A percentile compares a stretch with the other conserved stretches of the same genome.
Evolutionary conservation across 2,888 invertebrate genomes (phyloP).

Genomic region (Sthenelais limicola): DNA sequence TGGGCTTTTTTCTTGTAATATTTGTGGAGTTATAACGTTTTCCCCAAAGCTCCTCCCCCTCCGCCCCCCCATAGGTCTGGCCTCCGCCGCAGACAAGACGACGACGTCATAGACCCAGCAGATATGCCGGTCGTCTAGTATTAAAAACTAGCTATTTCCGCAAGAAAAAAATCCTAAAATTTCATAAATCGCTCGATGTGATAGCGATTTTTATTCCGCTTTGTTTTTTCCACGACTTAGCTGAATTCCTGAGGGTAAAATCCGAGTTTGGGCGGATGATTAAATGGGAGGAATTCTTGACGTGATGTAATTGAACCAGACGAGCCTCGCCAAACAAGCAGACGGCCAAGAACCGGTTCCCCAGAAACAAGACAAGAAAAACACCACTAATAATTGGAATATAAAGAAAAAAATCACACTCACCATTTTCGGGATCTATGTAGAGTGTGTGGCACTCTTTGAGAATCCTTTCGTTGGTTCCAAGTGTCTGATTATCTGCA

Average conservation of each 20-base stretch:
- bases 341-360: conserved; percentile 29
- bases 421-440: conserved; percentile 74
- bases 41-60: conserved; percentile 26
- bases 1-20: no score
- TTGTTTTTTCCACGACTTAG: no score
- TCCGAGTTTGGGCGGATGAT: conserved; percentile 3
- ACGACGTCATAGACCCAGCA: no score
- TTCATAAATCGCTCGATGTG: no score
- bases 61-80: not conserved
- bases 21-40: no score
- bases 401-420: conserved; percentile 46
- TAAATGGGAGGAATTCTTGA: conserved; percentile 35
- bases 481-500: conserved; percentile 70
- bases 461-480: conserved; percentile 75
- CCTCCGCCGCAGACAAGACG: not conserved
- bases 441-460: conserved; percentile 75
- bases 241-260: not conserved
- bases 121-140: conserved; percentile 1
- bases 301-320: conserved; percentile 30
- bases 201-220: no score
- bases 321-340: conserved; percentile 4
- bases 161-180: no score
- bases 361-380: not conserved
- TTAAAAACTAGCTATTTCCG: not conserved
- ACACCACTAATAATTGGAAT: not conserved